Percentiles rank a stretch among this genome's conserved stretches.
phyloP scores from a whole-genome alignment of 2,797 vertebrate species.

The Anolis apletophallus region DNA sequence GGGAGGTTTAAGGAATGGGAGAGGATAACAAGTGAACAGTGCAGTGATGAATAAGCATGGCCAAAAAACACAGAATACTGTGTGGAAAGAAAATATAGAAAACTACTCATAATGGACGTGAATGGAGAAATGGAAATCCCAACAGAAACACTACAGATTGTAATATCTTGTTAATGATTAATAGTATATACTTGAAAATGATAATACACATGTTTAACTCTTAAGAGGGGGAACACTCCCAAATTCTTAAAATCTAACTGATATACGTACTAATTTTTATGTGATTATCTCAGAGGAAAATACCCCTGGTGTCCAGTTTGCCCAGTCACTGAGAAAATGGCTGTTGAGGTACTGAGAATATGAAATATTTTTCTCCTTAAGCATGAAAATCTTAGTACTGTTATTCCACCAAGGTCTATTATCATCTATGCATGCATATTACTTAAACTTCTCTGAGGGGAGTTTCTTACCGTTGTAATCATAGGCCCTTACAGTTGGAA shows the following conservation, averaged over 20 bases:
- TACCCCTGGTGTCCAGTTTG: neutral
- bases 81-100: too few species aligned
- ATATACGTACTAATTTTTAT: neutral
- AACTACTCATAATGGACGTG: neutral
- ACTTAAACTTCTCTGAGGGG: neutral
- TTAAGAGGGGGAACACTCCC: neutral
- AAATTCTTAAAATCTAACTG: neutral
- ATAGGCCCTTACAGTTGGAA: too few species aligned
- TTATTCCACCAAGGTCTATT: neutral
- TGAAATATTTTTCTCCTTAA: neutral
- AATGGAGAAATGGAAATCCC: neutral
- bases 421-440: neutral
- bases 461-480: too few species aligned
- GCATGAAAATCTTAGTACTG: neutral
- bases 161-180: neutral
- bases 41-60: neutral
- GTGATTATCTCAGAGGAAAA: neutral
- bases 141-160: neutral
- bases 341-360: slow-evolving; percentile 1
- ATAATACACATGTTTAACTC: neutral
- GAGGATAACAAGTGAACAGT: neutral
- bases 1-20: neutral
- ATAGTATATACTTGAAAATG: neutral
- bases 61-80: too few species aligned
- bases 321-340: slow-evolving; percentile 13